Evolutionary conservation across 1,140 invertebrate species (phyloP).

Genomic region (Cyclargus thomasi): DNA sequence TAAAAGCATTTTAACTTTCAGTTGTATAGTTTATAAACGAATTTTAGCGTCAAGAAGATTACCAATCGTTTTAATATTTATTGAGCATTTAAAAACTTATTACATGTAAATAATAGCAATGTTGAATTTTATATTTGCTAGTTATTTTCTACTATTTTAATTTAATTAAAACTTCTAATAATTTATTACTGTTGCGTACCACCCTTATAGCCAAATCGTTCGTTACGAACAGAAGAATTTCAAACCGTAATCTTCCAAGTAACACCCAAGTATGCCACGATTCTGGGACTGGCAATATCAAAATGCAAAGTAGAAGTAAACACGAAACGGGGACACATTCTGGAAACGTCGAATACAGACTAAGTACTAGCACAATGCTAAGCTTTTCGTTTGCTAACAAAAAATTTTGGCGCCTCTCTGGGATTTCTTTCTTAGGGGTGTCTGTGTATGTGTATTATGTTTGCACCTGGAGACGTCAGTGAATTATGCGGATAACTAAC

Average conservation of each 20-base stretch:
- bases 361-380: not conserved
- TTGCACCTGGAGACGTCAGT: too few relatives aligned
- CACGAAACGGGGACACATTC: not conserved
- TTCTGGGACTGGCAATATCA: not conserved
- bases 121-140: too few relatives aligned
- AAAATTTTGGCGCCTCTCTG: not conserved
- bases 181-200: too few relatives aligned
- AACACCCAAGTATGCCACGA: not conserved
- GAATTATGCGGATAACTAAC: too few relatives aligned
- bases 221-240: not conserved
- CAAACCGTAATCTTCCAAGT: not conserved
- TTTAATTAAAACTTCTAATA: too few relatives aligned
- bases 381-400: not conserved
- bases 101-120: too few relatives aligned
- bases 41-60: too few relatives aligned
- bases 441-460: not conserved
- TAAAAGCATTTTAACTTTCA: not conserved
- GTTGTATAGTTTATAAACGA: too few relatives aligned
- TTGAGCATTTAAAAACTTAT: too few relatives aligned
- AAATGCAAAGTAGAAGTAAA: slow-evolving; percentile 1
- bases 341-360: not conserved
- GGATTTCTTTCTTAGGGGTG: not conserved
- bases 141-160: too few relatives aligned
- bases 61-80: too few relatives aligned
- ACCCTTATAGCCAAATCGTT: too few relatives aligned